Percentiles rank a stretch among this genome's conserved stretches.
These are phyloP conservation scores for Styela clava DNA, from an alignment of 23 tunicate genomes.

Conservation along the genomic window DNA sequence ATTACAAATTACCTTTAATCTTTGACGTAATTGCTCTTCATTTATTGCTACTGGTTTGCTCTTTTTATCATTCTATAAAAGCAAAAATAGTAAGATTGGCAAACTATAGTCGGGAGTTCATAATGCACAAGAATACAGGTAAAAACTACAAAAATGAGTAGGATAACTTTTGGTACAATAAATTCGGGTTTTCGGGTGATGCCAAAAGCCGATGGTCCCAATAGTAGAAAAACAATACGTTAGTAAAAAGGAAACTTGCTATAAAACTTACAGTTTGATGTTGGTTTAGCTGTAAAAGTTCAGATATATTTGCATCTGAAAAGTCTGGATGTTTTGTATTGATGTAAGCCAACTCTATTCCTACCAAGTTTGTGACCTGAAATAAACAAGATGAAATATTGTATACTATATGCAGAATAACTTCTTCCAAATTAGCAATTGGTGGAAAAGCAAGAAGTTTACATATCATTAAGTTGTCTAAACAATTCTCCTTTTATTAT, in stretches of 20 bases:
- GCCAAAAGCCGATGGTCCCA: too few species aligned
- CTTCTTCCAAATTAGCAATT: too few species aligned
- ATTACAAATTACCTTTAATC: background rate
- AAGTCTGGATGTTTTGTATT: slow-evolving; percentile 98
- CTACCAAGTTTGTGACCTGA: slow-evolving; percentile 73
- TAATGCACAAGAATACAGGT: too few species aligned
- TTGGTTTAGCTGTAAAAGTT: slow-evolving; percentile 38
- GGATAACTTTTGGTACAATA: too few species aligned
- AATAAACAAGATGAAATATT: background rate
- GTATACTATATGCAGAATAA: background rate
- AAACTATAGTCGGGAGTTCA: too few species aligned
- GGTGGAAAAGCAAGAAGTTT: too few species aligned
- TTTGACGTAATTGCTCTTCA: slow-evolving; percentile 11
- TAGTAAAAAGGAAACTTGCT: too few species aligned
- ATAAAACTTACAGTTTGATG: slow-evolving; percentile 27
- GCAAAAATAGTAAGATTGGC: background rate
- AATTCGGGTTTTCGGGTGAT: too few species aligned
- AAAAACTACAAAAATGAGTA: too few species aligned
- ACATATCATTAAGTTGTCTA: too few species aligned
- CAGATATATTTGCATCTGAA: slow-evolving; percentile 60
- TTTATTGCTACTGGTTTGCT: slow-evolving; percentile 16
- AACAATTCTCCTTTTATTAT: too few species aligned
- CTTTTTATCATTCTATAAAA: slow-evolving; percentile 22
- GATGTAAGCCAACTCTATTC: slow-evolving; percentile 91
- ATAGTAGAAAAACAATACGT: too few species aligned